Percentiles rank a stretch among this genome's conserved stretches.
Evolutionary conservation across 2,888 invertebrate species (phyloP).

Genomic region (Eupeodes latifasciatus): DNA sequence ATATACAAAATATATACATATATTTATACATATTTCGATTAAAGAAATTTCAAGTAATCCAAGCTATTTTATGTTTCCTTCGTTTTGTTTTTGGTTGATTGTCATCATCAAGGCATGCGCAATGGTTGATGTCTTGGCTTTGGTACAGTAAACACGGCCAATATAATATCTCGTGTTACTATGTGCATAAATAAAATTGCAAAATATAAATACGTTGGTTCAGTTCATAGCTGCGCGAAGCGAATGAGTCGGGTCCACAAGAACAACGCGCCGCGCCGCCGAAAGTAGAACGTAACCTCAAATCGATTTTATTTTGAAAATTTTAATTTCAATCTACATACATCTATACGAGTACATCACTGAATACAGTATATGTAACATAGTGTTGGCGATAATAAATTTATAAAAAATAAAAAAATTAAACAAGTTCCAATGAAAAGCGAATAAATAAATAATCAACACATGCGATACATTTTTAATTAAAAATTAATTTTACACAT

Average conservation of each 20-base stretch:
- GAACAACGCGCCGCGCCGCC: constrained; percentile 33
- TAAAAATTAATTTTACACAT: constrained; percentile 49
- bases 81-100: constrained; percentile 23
- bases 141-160: constrained; percentile 13
- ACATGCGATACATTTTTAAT: constrained; percentile 50
- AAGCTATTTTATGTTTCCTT: constrained; percentile 34
- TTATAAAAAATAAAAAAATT: constrained; percentile 23
- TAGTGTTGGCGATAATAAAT: constrained; percentile 49
- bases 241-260: constrained; percentile 1
- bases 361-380: not conserved
- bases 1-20: constrained; percentile 21
- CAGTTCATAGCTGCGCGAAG: not conserved
- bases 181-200: constrained; percentile 70
- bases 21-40: constrained; percentile 7
- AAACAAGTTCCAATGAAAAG: constrained; percentile 38
- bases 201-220: constrained; percentile 30
- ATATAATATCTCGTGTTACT: constrained; percentile 58
- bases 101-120: constrained; percentile 59
- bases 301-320: constrained; percentile 67
- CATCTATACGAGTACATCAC: not conserved
- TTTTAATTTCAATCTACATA: constrained; percentile 47
- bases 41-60: constrained; percentile 30
- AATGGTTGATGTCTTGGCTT: constrained; percentile 46
- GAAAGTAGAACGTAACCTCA: constrained; percentile 74
- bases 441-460: constrained; percentile 39